phyloP scores from a whole-genome alignment of 2,797 vertebrate genomes.

The Danio jaintianensis region DNA sequence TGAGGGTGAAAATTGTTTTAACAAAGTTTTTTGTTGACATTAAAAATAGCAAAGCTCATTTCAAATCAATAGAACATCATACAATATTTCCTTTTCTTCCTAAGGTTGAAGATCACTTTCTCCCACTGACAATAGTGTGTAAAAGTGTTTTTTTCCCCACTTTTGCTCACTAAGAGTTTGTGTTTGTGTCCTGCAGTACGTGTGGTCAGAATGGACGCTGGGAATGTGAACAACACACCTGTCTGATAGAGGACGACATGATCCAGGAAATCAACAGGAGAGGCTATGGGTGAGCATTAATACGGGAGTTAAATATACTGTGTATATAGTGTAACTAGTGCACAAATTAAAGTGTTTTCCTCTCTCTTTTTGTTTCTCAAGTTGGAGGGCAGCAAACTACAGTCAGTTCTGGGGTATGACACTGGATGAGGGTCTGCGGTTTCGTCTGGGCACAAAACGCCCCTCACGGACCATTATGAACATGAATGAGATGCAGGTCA shows the following conservation, averaged over 20 bases:
- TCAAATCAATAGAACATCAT: neutral
- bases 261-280: constrained; percentile 88
- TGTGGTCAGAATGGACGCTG: constrained; percentile 83
- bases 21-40: neutral
- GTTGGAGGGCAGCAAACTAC: constrained; percentile 93
- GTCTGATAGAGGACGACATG: constrained; percentile 87
- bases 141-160: neutral
- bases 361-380: constrained; percentile 64
- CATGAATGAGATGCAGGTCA: constrained; percentile 96
- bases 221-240: constrained; percentile 90
- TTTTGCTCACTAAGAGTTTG: neutral
- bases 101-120: neutral
- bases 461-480: constrained; percentile 90
- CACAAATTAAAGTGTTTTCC: neutral
- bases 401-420: constrained; percentile 93
- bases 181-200: constrained; percentile 77
- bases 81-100: neutral
- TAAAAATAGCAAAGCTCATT: neutral
- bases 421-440: constrained; percentile 89
- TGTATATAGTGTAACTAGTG: neutral
- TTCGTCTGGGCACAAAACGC: constrained; percentile 89
- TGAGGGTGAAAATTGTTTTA: too few relatives aligned
- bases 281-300: constrained; percentile 83
- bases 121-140: neutral
- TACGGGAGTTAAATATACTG: neutral